Evolutionary conservation across 1,140 invertebrate species (phyloP).

Genomic region (Drosophila sp.): DNA sequence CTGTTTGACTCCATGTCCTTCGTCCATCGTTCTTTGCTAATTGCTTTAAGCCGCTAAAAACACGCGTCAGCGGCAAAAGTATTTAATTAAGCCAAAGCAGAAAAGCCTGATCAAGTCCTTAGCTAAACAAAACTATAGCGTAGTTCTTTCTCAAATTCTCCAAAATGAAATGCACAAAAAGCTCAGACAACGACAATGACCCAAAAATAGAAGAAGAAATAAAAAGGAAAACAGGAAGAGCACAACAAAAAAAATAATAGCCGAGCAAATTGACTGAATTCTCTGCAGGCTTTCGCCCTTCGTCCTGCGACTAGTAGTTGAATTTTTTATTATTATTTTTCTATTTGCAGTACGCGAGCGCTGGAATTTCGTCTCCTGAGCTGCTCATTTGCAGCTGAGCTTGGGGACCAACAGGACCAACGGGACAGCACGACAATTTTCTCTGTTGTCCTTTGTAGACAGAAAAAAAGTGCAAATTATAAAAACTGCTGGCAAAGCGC

Average conservation of each 20-base stretch:
- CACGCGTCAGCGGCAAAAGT: conserved; percentile 49
- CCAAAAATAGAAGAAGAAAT: conserved; percentile 40
- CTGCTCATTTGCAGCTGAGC: conserved; percentile 73
- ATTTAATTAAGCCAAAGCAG: conserved; percentile 69
- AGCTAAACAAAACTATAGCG: conserved; percentile 31
- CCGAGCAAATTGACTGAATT: conserved; percentile 70
- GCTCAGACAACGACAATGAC: conserved; percentile 38
- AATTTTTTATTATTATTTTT: conserved; percentile 63
- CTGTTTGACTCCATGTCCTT: not conserved
- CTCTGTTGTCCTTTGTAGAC: conserved; percentile 10
- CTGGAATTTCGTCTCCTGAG: conserved; percentile 5
- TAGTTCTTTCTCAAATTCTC: conserved; percentile 44
- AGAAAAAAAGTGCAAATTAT: conserved; percentile 71
- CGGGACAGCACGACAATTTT: conserved; percentile 7
- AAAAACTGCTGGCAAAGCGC: conserved; percentile 80
- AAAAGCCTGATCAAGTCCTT: conserved; percentile 16
- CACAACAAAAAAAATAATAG: conserved; percentile 33
- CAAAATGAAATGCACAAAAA: conserved; percentile 36
- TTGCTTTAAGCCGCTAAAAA: conserved; percentile 62
- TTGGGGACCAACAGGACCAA: conserved; percentile 56
- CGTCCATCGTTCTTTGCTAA: conserved; percentile 46
- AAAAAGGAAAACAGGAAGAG: not conserved
- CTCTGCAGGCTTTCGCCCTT: conserved; percentile 45
- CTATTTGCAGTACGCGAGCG: conserved; percentile 63
- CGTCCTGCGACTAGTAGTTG: conserved; percentile 55